Conservation (phyloP, 1,140 invertebrate species). For the Nebria ingens region DNA sequence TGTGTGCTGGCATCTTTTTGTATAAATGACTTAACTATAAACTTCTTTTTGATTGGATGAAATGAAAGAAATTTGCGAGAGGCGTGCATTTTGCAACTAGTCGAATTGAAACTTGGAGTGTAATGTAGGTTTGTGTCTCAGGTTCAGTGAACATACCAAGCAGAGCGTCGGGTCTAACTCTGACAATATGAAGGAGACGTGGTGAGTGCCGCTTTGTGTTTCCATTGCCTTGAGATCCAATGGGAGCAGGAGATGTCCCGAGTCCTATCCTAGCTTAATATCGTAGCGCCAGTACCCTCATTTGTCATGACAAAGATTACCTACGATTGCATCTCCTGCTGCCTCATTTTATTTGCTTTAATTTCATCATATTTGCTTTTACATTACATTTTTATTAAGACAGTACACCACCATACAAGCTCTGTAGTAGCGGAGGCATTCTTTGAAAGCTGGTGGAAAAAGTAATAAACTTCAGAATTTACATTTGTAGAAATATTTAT, state of each 20-base stretch:
- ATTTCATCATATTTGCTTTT: too few species aligned
- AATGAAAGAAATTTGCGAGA: neutral
- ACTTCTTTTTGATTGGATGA: neutral
- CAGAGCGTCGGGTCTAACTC: conserved; percentile 7
- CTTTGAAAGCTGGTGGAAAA: too few species aligned
- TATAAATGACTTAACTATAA: neutral
- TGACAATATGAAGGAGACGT: neutral
- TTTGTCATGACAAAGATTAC: conserved; percentile 7
- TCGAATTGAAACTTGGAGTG: neutral
- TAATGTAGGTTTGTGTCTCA: conserved; percentile 6
- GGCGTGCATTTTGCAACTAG: neutral
- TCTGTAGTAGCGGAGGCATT: too few species aligned
- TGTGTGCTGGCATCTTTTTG: too few species aligned
- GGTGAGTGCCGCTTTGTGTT: conserved; percentile 5
- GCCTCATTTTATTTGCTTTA: neutral
- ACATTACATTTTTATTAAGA: too few species aligned
- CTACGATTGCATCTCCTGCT: conserved; percentile 3
- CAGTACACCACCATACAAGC: too few species aligned
- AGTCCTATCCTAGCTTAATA: too few species aligned
- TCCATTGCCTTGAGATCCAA: conserved; percentile 8
- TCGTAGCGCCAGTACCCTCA: conserved; percentile 7
- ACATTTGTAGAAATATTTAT: neutral
- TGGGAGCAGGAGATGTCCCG: conserved; percentile 2
- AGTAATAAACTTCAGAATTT: too few species aligned
- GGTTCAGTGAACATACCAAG: conserved; percentile 1